Base-by-base conservation (phyloP, 2,888 invertebrate genomes). In the Dusona sp. region DNA sequence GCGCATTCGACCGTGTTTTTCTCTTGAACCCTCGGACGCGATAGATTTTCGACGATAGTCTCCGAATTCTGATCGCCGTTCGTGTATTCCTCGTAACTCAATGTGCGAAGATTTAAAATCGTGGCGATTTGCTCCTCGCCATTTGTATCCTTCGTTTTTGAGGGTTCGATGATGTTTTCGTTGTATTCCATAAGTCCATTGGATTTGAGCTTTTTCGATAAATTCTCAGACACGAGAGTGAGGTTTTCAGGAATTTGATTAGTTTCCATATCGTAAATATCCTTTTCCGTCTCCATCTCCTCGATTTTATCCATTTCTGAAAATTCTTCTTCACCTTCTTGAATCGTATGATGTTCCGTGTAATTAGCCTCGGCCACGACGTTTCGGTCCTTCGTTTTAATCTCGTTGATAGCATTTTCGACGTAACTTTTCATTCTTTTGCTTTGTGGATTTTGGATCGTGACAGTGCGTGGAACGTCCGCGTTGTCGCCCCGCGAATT, bases 21-120 rank as follows among this genome's bases (percentile, higher is more conserved):
- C 11, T 72, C 54, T 45, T 19, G 65, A 0, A 79, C 70, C 1
- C 7, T 85, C 25, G 85, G 83, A 16, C 16, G 61, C 13, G 61
- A 61, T 19, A 75, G 29, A 22, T 81, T 73, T 42, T 87, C 78
- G 29, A 70, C 57, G 16, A 79, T 72, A 3, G 19, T 19, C 9
- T 67, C 73, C 4, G 83, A n/a, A 36, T 61, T 70, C 22, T 83
- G 64, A 38, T 79, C 42, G n/a, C 90, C 90, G 36, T 90, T 91
- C 89, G 93, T 91, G 61, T 93, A 94, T 65, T 93, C 92, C 16
- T 93, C 92, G 65, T 93, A 94, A 57, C 86, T 90, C 51, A 93
- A 77, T 1, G 91, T 89, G 22, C 91, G 90, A 0, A 91, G 75
- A 87, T 90, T 90, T 9, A 88, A 82, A 64, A 92, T 89, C n/a